Base-by-base conservation (phyloP, 2,797 vertebrate genomes). In the Chiroxiphia lanceolata region DNA sequence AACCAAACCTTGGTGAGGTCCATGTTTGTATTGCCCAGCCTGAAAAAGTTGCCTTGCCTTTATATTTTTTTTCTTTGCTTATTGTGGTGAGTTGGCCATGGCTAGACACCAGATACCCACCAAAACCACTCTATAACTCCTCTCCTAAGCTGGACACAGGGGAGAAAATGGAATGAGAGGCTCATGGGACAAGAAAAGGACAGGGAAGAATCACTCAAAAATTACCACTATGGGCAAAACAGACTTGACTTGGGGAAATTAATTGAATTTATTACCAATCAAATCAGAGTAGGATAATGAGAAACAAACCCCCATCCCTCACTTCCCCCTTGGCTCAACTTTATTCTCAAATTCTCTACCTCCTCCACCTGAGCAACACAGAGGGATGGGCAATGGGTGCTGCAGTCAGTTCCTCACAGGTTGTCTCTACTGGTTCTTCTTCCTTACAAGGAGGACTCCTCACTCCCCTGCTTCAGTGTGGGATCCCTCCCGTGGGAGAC, bases 1-100 rank as follows among this genome's bases (percentile, higher is more conserved):
- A 80, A 33, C 33, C 18, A 93, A 93, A 78, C 44, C 6, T 61
- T 57, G 17, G n/a, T 56, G 4, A 83, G 67, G 87, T 90, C 76
- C 27, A 27, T 69, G 57, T 90, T 93, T 90, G 40, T 71, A 59
- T 47, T 77, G 61, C 68, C 53, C 42, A 76, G 34, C 61, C 81
- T 89, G 86, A 96, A 94, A 95, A 64, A 6, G 13, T 79, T 84
- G 51, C 47, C 82, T 87, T 12, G 3, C 57, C 19, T n/a, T 48
- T 51, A 21, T 9, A 6, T 22, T 54, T 72, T 65, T 72, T 69
- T 26, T 4, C 6, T 94, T 95, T 17, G 18, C 12, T 70, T 90
- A 25, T 45, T 33, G 26, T 59, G 25, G 13, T 40, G n/a, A 6
- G 21, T 70, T 51, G 38, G 48, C 21, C 6, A 11, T 70, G 63